Base-by-base conservation (phyloP, 92 coral and sea anemone species). In the Epizoanthus rinbou region DNA sequence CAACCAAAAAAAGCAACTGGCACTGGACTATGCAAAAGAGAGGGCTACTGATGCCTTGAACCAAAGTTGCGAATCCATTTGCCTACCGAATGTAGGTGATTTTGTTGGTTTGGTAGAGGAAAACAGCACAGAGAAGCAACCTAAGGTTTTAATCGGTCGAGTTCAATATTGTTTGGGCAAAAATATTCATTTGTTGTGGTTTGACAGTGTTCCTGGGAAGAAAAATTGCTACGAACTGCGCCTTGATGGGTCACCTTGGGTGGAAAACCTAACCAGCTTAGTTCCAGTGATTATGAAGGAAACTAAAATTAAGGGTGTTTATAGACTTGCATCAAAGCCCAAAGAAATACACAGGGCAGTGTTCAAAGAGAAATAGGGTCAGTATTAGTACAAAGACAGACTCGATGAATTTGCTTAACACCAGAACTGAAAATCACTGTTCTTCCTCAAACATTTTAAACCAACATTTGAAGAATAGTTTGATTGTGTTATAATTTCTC, bases 321-420 rank as follows among this genome's bases (percentile, higher is more conserved):
- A 17, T 50, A 80, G 58, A 43, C 84, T 80, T 19, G 25, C 21
- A 22, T 22, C 84, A 39, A 80, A 80, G 75, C 84, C 25, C 25
- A 57, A 3, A 76, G 82, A 56, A 21, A 52, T 76, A 5, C 62
- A 75, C 31, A 45, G 2, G 18, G 74, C 74, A 75, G 74, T n/a
- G n/a, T n/a, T n/a, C n/a, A n/a, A n/a, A n/a, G n/a, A n/a, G n/a
- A n/a, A n/a, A n/a, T n/a, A n/a, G n/a, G n/a, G n/a, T n/a, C n/a
- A n/a, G n/a, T n/a, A n/a, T n/a, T n/a, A n/a, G n/a, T n/a, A n/a
- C n/a, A n/a, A n/a, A n/a, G n/a, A n/a, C n/a, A n/a, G n/a, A n/a
- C n/a, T n/a, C n/a, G n/a, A n/a, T n/a, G n/a, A n/a, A n/a, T n/a
- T n/a, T n/a, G n/a, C n/a, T n/a, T n/a, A n/a, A n/a, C n/a, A n/a